Evolutionary conservation across 2,113 vertebrate genomes (phyloP), one percentile per base, ranked within the genome.

Genomic region (Benitochromis conjunctus): DNA sequence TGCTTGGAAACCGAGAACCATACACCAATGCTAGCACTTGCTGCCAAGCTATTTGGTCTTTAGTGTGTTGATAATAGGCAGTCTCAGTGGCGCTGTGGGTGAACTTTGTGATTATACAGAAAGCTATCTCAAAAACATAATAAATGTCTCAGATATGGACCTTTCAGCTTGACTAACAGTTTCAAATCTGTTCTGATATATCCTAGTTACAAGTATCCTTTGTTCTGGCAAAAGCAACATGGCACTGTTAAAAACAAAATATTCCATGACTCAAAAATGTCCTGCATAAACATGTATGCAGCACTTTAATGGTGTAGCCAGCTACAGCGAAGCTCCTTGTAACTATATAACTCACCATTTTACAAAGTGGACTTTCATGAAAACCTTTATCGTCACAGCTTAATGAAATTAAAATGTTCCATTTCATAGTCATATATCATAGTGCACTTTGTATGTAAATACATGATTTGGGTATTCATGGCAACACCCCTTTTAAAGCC

Each of bases 1-100:
- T 86, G 83, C 88, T 83, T 81, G 86, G 78, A 92, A 91, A 83
- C 31, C 7, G 43, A 83, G 83, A 64, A 7, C 86, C 55, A 80
- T 18, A 74, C 29, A 79, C 81, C 84, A 88, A 4, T 5, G 14
- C 90, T 71, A 74, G 74, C 76, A 31, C 54, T 41, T 12, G 81
- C 57, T 18, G 51, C 58, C 60, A 21, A 41, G 79, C 76, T 84
- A 7, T 80, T 86, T 81, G 74, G 46, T 80, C 84, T 90, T 71
- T 82, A 84, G 16, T 36, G 31, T n/a, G 71, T 64, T 31, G 90
- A 89, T 89, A 86, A 78, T 62, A 66, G 38, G 80, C 83, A 86
- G 87, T 84, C 83, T 64, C 14, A 21, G 4, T 5, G 87, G 87
- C 87, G 46, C 87, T 78, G 53, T 54, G 46, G 62, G 48, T 9